These are phyloP conservation scores for Crotalus helleri DNA, from an alignment of 2,113 vertebrate genomes.

Conservation along the genomic window DNA sequence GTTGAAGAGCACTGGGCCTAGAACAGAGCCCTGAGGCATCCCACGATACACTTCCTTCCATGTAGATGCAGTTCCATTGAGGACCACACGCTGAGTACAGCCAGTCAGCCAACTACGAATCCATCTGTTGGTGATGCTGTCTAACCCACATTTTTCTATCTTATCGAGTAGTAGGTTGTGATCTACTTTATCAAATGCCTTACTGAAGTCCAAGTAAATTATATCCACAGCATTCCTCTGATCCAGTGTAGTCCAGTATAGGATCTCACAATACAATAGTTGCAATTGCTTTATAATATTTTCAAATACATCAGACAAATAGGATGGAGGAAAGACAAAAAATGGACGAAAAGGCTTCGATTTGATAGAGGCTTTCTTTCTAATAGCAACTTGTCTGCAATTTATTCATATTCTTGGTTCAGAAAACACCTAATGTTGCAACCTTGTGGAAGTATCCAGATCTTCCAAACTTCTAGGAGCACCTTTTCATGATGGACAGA, in stretches of 20 bases:
- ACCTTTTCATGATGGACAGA: neutral
- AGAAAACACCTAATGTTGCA: neutral
- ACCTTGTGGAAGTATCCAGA: neutral
- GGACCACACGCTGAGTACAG: too few relatives aligned
- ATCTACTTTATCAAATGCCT: too few relatives aligned
- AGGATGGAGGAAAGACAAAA: neutral
- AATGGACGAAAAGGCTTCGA: neutral
- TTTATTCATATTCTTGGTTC: neutral
- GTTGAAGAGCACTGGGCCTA: too few relatives aligned
- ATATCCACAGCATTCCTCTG: too few relatives aligned
- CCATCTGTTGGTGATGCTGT: too few relatives aligned
- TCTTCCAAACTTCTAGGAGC: neutral
- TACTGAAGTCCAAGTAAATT: too few relatives aligned
- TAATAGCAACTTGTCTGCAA: neutral
- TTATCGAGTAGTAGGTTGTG: too few relatives aligned
- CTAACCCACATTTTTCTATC: too few relatives aligned
- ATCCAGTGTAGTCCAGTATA: neutral
- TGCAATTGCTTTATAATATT: neutral
- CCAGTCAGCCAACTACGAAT: too few relatives aligned
- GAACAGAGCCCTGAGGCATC: too few relatives aligned
- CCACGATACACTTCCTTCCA: too few relatives aligned
- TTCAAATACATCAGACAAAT: neutral
- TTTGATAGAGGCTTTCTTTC: neutral
- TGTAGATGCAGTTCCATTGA: too few relatives aligned
- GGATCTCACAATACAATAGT: neutral